These are phyloP conservation scores for Drosophila barbarae DNA, from an alignment of 2,888 invertebrate genomes.

Conservation along the genomic window DNA sequence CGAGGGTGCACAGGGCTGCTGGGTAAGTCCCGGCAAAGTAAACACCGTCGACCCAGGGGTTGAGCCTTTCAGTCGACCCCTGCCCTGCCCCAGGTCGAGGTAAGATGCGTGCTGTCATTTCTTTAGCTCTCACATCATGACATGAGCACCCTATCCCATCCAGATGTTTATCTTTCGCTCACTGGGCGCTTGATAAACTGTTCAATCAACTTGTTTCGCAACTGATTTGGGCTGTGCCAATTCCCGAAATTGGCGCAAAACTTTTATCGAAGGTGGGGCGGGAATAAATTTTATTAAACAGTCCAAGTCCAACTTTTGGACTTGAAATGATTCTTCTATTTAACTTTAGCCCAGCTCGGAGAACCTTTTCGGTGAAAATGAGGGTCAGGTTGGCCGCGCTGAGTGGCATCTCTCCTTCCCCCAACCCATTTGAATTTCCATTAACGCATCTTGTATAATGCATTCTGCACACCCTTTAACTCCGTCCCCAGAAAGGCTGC, in stretches of 20 bases:
- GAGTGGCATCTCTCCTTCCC: constrained; percentile 7
- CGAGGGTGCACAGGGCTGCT: constrained; percentile 7
- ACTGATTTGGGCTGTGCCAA: constrained; percentile 63
- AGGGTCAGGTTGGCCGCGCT: constrained; percentile 3
- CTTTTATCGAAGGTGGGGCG: constrained; percentile 15
- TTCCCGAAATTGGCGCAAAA: constrained; percentile 51
- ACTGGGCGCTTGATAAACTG: constrained; percentile 57
- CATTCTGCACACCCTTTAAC: constrained; percentile 39
- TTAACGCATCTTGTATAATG: constrained; percentile 46
- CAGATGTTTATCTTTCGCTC: constrained; percentile 22
- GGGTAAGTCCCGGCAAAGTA: constrained; percentile 55
- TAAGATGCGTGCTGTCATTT: constrained; percentile 57
- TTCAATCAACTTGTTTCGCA: constrained; percentile 70
- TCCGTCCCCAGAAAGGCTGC: constrained; percentile 27
- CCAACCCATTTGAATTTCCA: constrained; percentile 15
- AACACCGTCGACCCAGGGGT: constrained; percentile 46
- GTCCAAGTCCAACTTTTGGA: constrained; percentile 16
- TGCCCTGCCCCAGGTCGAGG: constrained; percentile 25
- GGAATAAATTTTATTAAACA: constrained; percentile 54
- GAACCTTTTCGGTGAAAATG: background rate
- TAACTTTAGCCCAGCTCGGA: constrained; percentile 28
- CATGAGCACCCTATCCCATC: constrained; percentile 34
- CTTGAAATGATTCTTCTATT: constrained; percentile 44
- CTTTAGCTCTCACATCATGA: constrained; percentile 35
- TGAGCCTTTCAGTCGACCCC: constrained; percentile 7